Evolutionary conservation across 2,113 vertebrate genomes (phyloP), one percentile per base, ranked within the genome.

Genomic region (Amazona vittata): DNA sequence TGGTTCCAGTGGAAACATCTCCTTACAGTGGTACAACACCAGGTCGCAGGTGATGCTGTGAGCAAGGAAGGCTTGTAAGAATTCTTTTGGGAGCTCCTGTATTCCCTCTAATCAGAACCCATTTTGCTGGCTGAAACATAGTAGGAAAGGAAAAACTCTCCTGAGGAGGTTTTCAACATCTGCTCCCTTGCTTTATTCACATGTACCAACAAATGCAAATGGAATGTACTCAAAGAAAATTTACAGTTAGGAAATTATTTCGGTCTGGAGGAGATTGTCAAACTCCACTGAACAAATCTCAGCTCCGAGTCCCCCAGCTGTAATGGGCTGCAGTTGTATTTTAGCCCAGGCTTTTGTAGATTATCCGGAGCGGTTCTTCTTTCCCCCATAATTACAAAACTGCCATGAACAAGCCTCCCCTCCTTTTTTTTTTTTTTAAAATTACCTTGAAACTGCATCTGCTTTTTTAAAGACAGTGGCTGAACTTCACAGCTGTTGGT

Each of bases 151-250:
- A 68, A 83, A 39, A 86, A 55, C 35, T 89, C 71, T 92, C 68
- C 59, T 53, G 64, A 93, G 85, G 75, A 88, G 90, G 39, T 86
- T 92, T 94, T 68, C 83, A 89, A 77, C 88, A 93, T 89, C 93
- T 89, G 88, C 76, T 96, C 53, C 47, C 55, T 86, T 87, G 83
- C 41, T 89, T 93, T 93, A 75, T 63, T 81, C 60, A 78, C 29
- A 44, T 2, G 2, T 84, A 84, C 15, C 60, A 92, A 92, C 64
- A 94, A 89, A 74, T 41, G 43, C 20, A 89, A 90, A 86, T 35
- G 53, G 33, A 69, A n/a, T 77, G 60, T 26, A 83, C 20, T 17
- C 18, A 70, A 84, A 86, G 8, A 69, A 83, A 80, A 52, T 1
- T 2, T 85, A 84, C 35, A 77, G 16, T 78, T 90, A 78, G 49